These are phyloP conservation scores for Pelvicachromis taeniatus DNA, from an alignment of 2,113 vertebrate genomes.

Conservation along the genomic window DNA sequence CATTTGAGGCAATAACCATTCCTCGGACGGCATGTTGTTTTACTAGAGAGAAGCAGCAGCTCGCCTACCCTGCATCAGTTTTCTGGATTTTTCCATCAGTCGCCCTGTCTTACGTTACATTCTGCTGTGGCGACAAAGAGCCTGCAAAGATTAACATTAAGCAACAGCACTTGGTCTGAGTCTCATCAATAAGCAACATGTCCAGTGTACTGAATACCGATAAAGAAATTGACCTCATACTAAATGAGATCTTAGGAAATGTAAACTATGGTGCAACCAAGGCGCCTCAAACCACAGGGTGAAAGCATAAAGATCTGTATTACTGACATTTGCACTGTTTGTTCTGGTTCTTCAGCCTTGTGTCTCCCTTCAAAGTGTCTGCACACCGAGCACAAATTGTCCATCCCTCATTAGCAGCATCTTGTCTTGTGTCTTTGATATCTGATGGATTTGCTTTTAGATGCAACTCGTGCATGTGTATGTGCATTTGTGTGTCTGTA, in stretches of 20 bases:
- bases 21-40: neutral
- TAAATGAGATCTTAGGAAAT: neutral
- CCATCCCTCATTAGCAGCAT: neutral
- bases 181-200: neutral
- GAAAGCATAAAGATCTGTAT: neutral
- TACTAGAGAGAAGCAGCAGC: neutral
- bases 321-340: neutral
- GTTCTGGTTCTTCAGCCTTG: neutral
- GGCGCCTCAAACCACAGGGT: neutral
- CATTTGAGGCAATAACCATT: neutral
- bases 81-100: neutral
- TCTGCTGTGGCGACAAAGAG: neutral
- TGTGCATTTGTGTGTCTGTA: constrained; percentile 56
- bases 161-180: neutral
- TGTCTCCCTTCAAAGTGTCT: neutral
- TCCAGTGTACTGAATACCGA: neutral
- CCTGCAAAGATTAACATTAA: neutral
- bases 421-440: constrained; percentile 10
- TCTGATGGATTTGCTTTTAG: constrained; percentile 31
- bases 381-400: constrained; percentile 19
- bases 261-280: neutral
- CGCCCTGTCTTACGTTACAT: neutral
- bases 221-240: neutral
- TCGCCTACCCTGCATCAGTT: neutral
- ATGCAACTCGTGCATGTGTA: constrained; percentile 12